These are phyloP conservation scores for Bucco capensis DNA, from an alignment of 2,113 vertebrate genomes.

Conservation along the genomic window DNA sequence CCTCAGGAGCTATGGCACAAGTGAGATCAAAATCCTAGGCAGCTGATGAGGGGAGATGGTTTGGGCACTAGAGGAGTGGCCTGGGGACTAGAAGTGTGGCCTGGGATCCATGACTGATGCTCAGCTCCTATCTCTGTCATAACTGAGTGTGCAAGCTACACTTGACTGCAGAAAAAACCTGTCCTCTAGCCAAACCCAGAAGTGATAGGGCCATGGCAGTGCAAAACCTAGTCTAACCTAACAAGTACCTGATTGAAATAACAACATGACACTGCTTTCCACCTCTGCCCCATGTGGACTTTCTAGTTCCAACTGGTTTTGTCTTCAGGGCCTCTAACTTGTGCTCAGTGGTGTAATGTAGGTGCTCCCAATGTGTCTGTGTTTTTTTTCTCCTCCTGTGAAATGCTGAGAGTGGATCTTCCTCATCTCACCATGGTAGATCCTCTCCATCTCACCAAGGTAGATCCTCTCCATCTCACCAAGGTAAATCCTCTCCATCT, in stretches of 20 bases:
- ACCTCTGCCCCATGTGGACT: neutral
- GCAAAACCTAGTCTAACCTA: neutral
- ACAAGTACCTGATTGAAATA: neutral
- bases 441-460: neutral
- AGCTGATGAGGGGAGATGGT: neutral
- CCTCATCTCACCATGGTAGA: too few relatives aligned
- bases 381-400: neutral
- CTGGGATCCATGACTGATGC: neutral
- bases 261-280: neutral
- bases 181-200: neutral
- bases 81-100: neutral
- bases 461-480: neutral
- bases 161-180: neutral
- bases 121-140: neutral
- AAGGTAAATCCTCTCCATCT: too few relatives aligned
- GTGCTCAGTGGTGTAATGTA: neutral
- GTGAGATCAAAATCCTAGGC: accelerated
- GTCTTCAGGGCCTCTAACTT: neutral
- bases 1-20: neutral
- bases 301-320: neutral
- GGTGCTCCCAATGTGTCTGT: neutral
- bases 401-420: neutral
- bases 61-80: neutral
- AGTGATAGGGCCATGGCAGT: accelerated
- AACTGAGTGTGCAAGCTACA: neutral